These are phyloP conservation scores for Thymelicus acteon DNA, from an alignment of 2,888 invertebrate species.

Conservation along the genomic window DNA sequence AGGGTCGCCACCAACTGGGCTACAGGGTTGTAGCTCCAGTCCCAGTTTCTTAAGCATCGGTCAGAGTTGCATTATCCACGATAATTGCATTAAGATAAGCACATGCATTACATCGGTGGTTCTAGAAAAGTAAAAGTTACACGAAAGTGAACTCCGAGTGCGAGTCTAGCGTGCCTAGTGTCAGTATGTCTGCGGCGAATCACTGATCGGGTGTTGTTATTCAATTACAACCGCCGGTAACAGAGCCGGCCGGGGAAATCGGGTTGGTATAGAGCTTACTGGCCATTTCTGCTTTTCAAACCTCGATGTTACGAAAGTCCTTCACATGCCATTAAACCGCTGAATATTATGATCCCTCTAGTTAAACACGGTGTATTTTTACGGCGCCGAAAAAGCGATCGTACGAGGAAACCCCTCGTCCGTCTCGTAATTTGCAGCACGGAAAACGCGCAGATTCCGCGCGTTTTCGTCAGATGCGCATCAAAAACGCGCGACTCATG, in stretches of 20 bases:
- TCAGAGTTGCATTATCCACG: not conserved
- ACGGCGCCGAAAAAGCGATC: too few species aligned
- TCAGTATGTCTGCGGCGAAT: slow-evolving; percentile 20
- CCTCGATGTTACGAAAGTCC: not conserved
- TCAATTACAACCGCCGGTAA: slow-evolving; percentile 33
- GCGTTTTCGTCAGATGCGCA: too few species aligned
- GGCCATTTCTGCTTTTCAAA: not conserved
- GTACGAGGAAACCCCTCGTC: too few species aligned
- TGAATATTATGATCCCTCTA: not conserved
- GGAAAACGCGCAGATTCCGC: too few species aligned
- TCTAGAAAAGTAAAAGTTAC: slow-evolving; percentile 22
- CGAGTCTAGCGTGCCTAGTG: slow-evolving; percentile 10
- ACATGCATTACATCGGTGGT: not conserved
- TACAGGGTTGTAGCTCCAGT: not conserved
- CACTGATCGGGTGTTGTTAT: slow-evolving; percentile 26
- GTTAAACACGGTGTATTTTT: too few species aligned
- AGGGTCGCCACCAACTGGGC: too few species aligned
- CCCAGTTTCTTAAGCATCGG: not conserved
- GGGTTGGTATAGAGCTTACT: slow-evolving; percentile 9
- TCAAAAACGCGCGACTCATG: not conserved
- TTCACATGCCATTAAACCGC: too few species aligned
- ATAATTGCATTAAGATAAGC: slow-evolving; percentile 2
- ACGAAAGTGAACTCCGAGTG: slow-evolving; percentile 15
- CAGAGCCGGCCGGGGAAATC: slow-evolving; percentile 17
- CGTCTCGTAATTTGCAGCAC: too few species aligned